These are phyloP conservation scores for Popillia japonica DNA, from an alignment of 1,140 invertebrate species.

Conservation along the genomic window DNA sequence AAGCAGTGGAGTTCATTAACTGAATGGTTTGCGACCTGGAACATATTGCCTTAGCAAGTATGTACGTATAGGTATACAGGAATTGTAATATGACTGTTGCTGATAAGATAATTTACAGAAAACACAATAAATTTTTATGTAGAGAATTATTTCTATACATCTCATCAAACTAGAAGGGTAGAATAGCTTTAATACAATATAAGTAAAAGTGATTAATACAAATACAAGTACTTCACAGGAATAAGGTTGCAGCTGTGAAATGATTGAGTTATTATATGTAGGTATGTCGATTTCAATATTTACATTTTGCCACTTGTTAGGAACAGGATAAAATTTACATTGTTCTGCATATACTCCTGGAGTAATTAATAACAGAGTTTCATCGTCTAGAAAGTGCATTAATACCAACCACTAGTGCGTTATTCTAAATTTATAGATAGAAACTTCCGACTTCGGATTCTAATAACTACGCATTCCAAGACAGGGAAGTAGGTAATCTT, in stretches of 20 bases:
- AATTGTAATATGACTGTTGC: background rate
- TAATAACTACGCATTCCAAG: background rate
- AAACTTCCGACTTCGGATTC: background rate
- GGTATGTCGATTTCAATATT: too few relatives aligned
- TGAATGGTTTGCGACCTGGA: background rate
- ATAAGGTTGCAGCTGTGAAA: too few relatives aligned
- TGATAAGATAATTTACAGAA: background rate
- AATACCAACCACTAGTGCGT: background rate
- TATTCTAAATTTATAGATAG: background rate
- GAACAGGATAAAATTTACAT: background rate
- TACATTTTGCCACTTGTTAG: background rate
- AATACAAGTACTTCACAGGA: too few relatives aligned
- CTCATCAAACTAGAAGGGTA: too few relatives aligned
- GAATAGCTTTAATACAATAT: too few relatives aligned
- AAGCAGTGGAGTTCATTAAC: slow-evolving; percentile 3
- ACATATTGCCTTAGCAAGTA: background rate
- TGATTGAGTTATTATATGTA: too few relatives aligned
- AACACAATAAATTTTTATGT: background rate
- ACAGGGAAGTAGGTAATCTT: too few relatives aligned
- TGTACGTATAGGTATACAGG: background rate
- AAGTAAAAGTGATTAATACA: too few relatives aligned
- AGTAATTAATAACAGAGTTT: background rate
- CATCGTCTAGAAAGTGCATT: background rate
- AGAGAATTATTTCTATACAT: too few relatives aligned
- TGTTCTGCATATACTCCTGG: background rate